These are phyloP conservation scores for Aphodius sticticus DNA, from an alignment of 2,888 invertebrate genomes.

Conservation along the genomic window DNA sequence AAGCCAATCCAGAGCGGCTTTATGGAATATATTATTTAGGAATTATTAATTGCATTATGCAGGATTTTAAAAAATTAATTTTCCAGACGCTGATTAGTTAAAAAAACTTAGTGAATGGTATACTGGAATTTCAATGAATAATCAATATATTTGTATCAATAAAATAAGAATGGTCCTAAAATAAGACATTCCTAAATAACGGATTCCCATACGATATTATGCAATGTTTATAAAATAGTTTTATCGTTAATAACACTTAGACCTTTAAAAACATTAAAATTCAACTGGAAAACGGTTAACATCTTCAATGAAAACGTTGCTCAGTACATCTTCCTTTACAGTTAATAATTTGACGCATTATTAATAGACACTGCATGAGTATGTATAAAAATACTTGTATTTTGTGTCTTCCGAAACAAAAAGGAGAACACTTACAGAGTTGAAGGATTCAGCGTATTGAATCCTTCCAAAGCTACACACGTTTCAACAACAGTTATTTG, in stretches of 20 bases:
- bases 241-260: not conserved
- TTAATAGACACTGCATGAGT: not conserved
- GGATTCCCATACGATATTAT: no score
- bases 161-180: no score
- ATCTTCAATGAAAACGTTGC: not conserved
- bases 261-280: not conserved
- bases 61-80: no score
- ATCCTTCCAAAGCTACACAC: conserved; percentile 16
- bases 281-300: no score
- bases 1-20: not conserved
- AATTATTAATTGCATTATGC: no score
- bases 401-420: conserved; percentile 13
- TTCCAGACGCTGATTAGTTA: no score
- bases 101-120: no score
- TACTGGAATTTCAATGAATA: no score
- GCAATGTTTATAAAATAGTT: not conserved
- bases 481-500: conserved; percentile 35
- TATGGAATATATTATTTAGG: no score
- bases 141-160: no score
- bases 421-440: conserved; percentile 13
- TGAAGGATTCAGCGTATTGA: not conserved
- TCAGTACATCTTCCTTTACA: not conserved
- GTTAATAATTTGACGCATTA: not conserved
- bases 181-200: no score
- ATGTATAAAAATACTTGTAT: conserved; percentile 18